Base-by-base conservation (phyloP, 1,140 invertebrate genomes). In the Muscidifurax raptorellus region DNA sequence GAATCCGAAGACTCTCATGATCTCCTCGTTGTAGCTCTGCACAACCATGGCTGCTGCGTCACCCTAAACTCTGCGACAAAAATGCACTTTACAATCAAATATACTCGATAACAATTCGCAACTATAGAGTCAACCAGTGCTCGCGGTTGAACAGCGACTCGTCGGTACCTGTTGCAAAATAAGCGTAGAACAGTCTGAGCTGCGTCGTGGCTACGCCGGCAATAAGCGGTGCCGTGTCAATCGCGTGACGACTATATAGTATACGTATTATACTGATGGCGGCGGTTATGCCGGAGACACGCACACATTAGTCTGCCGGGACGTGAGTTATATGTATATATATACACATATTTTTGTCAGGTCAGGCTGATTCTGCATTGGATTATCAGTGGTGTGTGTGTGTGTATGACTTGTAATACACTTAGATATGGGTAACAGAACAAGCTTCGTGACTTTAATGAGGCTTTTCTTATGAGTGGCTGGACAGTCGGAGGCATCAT, bases 1-100 rank as follows among this genome's bases (percentile, higher is more conserved):
- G 88, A 95, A 95, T 2, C 92, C 91, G 86, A 94, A 96, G 67
- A 91, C 88, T 78, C 91, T 90, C 71, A 95, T 9, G 88, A 82
- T 82, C 67, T 82, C 74, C 18, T 18, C 28, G 72, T 85, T 76
- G 36, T 82, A 85, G 4, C 44, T 74, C 4, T 18, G 18, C 13
- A 66, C 64, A 47, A 18, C 22, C 84, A 85, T 85, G 59, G 27
- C 69, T 27, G 2, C 36, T 72, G 12, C 30, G 80, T 81, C 27
- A 44, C n/a, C 59, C 10, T 59, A n/a, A 40, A 40, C 9, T 40
- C 36, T 40, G 36, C 36, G 36, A 40, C 9, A 40, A 40, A 40
- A 40, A 40, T 6, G 10, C 36, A 40, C 5, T 40, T 40, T 40
- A 40, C 10, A n/a, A n/a, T n/a, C n/a, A n/a, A n/a, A n/a, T n/a